Conservation (phyloP, 2,888 invertebrate genomes). For the Cataglyphis livida region DNA sequence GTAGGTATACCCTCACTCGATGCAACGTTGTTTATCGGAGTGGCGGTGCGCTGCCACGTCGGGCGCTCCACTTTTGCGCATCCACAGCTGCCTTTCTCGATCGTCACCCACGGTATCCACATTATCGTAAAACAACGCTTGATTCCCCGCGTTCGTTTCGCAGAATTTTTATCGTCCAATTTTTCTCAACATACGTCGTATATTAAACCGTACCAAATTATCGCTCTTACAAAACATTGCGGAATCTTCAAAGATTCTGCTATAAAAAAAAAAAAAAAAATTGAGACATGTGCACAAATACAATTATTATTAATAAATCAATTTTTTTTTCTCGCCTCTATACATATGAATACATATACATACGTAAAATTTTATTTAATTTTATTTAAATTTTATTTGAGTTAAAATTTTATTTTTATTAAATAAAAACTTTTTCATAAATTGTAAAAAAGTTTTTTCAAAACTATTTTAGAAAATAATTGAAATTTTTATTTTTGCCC, state of each 20-base stretch:
- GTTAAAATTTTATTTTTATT: too few relatives aligned
- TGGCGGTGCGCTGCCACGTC: slow-evolving; percentile 72
- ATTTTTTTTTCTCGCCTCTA: not conserved
- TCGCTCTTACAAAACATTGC: not conserved
- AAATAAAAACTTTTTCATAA: too few relatives aligned
- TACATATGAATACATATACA: not conserved
- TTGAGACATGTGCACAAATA: not conserved
- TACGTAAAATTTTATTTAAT: not conserved
- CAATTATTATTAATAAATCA: not conserved
- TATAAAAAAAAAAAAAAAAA: not conserved
- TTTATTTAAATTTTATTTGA: not conserved
- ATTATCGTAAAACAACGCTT: slow-evolving; percentile 69
- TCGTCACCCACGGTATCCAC: slow-evolving; percentile 60
- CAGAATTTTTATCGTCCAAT: slow-evolving; percentile 53
- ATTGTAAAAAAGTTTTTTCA: not conserved
- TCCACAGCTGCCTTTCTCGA: slow-evolving; percentile 59
- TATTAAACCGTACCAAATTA: slow-evolving; percentile 17
- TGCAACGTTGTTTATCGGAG: slow-evolving; percentile 79
- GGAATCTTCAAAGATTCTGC: not conserved
- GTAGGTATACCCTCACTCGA: slow-evolving; percentile 72
- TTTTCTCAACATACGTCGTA: slow-evolving; percentile 33
- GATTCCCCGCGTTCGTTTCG: slow-evolving; percentile 63
- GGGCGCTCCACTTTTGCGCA: slow-evolving; percentile 71
- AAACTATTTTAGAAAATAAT: not conserved
- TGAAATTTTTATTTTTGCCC: not conserved